Evolutionary conservation across 2,888 invertebrate species (phyloP), one percentile per base, ranked within the genome.

Genomic region (Eilema caniola): DNA sequence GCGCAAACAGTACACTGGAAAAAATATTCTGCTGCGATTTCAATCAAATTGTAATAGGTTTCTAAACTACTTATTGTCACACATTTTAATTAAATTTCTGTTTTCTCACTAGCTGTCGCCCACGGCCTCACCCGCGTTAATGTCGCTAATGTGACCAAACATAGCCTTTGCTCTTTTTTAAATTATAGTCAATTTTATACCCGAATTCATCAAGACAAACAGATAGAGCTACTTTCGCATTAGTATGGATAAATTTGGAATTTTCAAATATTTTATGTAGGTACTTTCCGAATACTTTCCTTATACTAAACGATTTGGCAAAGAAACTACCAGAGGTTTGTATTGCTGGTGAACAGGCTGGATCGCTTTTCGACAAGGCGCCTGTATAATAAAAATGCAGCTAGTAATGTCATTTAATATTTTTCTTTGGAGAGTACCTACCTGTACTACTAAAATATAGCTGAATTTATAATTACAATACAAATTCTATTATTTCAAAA

Each of bases 1-100:
- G 83, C 85, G 79, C 92, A 92, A 69, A 77, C 80, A 20, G 85
- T 83, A 82, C 93, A 93, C 93, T 93, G 92, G 77, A 92, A 92
- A 83, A 83, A 84, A 80, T 72, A 67, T 61, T 75, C 62, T 70
- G 73, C 70, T 79, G 80, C 78, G 81, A 76, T 76, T 76, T 81
- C 75, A 76, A 76, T 74, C 56, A 24, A 37, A 25, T 37, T 37
- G n/a, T 0, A 28, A 33, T 23, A 53, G 14, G 47, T 23, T 53
- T n/a, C n/a, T 47, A 33, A 56, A 53, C 28, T 64, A 64, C 28
- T 24, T 41, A 2, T 16, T 4, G 20, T 10, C 16, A 24, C 16
- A 10, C 47, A 47, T 20, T 7, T 47, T 0, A 20, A 20, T 20
- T 20, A 20, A 20, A 7, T 47, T 5, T 20, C 20, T 11, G 37